Evolutionary conservation across 2,797 vertebrate genomes (phyloP).

Genomic region (Crypturellus tataupa): DNA sequence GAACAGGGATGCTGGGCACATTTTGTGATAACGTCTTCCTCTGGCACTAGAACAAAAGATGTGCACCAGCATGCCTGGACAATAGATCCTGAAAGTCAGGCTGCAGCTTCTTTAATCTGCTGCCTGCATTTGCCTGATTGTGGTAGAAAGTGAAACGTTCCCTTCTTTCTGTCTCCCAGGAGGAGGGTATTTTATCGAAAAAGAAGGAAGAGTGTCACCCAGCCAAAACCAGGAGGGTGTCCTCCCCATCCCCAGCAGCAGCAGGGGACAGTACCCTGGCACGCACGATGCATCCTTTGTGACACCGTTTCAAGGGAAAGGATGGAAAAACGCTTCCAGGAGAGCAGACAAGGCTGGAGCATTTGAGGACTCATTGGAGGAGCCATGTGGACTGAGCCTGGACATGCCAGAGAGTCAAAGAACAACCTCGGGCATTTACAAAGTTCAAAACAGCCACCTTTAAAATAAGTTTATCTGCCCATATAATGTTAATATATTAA

Average conservation of each 20-base stretch:
- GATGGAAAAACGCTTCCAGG: neutral
- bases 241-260: neutral
- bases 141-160: neutral
- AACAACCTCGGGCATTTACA: neutral
- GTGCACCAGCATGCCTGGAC: neutral
- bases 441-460: neutral
- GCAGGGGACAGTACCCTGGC: neutral
- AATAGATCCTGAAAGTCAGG: neutral
- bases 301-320: neutral
- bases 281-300: fast-evolving
- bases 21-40: neutral
- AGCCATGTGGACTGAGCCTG: neutral
- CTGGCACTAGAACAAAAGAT: neutral
- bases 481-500: neutral
- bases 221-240: neutral
- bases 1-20: neutral
- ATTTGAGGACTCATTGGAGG: neutral
- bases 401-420: neutral
- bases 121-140: neutral
- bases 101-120: neutral
- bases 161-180: neutral
- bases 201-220: neutral
- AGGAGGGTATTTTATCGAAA: neutral
- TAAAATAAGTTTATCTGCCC: neutral
- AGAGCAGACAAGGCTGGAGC: neutral